phyloP scores from a whole-genome alignment of 2,113 vertebrate species.

The Argyrosomus japonicus region DNA sequence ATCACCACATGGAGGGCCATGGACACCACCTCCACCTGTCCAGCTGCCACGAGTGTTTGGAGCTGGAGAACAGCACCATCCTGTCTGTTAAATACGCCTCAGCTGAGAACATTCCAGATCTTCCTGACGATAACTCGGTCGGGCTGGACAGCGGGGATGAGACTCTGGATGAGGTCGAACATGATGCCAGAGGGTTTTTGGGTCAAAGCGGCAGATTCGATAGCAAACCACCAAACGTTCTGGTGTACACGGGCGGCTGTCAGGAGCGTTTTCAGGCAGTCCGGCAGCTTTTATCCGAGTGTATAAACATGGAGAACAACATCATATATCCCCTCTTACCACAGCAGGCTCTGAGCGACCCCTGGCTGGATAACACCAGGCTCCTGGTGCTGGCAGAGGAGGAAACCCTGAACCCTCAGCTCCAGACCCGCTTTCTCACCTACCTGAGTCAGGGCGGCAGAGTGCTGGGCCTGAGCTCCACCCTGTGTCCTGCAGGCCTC shows the following conservation, averaged over 20 bases:
- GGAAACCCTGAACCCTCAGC: slow-evolving; percentile 76
- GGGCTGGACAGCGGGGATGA: slow-evolving; percentile 24
- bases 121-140: slow-evolving; percentile 81
- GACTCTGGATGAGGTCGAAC: slow-evolving; percentile 49
- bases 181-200: background rate
- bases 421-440: slow-evolving; percentile 83
- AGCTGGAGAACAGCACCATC: slow-evolving; percentile 95
- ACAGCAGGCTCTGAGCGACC: slow-evolving; percentile 86
- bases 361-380: slow-evolving; percentile 89
- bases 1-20: slow-evolving; percentile 77
- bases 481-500: slow-evolving; percentile 85
- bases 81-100: slow-evolving; percentile 92
- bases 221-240: slow-evolving; percentile 89
- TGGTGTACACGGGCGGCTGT: slow-evolving; percentile 87
- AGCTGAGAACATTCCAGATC: slow-evolving; percentile 90
- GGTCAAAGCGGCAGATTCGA: slow-evolving; percentile 27
- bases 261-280: slow-evolving; percentile 78
- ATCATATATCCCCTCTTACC: slow-evolving; percentile 86
- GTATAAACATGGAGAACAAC: slow-evolving; percentile 86
- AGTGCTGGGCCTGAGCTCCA: slow-evolving; percentile 86
- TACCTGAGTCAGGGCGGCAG: slow-evolving; percentile 90
- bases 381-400: slow-evolving; percentile 88
- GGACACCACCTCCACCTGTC: slow-evolving; percentile 89
- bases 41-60: slow-evolving; percentile 93
- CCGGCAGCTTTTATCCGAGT: slow-evolving; percentile 82